Evolutionary conservation across 2,113 vertebrate genomes (phyloP), one percentile per base, ranked within the genome.

Genomic region (Furnarius figulus): DNA sequence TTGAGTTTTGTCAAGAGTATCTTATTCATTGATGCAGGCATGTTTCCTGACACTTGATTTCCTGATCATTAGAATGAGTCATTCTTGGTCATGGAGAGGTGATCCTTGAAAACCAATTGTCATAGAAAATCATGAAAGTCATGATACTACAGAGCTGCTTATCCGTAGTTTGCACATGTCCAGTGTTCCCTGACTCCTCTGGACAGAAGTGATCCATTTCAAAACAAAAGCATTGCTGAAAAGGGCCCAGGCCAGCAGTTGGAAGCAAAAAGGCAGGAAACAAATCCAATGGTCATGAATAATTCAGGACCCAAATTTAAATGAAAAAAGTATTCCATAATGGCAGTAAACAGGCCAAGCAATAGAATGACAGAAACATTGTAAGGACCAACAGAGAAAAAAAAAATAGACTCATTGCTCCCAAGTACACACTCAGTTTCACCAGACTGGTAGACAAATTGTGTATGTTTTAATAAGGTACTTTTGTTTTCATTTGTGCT

Each of bases 251-350:
- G 47, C 67, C 58, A 91, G 49, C 30, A 91, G 39, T 18, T 81
- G 68, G 72, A 80, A 89, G 49, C 59, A 89, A 40, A 91, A 91
- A 73, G 37, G 14, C 35, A 84, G 63, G 73, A 84, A 89, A 89
- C 20, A 71, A 61, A 80, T 86, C 58, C 67, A 91, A 30, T 22
- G 5, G 27, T 30, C 49, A 80, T 80, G 77, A 81, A 93, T 91
- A 84, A 91, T 95, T 93, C 82, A 87, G 82, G 31, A 87, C 6
- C 8, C 28, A 87, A 75, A 52, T 87, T 92, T 56, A 79, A 82
- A 79, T 22, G 35, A 92, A 87, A 50, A 50, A 9, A 42, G 30
- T 35, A 59, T 78, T 93, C 82, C 75, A 79, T 78, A 90, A 81
- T 42, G 35, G 42, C 50, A 55, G 58, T 47, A 53, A 70, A 62